Conservation (phyloP, 2,113 vertebrate species). For the Takifugu flavidus region DNA sequence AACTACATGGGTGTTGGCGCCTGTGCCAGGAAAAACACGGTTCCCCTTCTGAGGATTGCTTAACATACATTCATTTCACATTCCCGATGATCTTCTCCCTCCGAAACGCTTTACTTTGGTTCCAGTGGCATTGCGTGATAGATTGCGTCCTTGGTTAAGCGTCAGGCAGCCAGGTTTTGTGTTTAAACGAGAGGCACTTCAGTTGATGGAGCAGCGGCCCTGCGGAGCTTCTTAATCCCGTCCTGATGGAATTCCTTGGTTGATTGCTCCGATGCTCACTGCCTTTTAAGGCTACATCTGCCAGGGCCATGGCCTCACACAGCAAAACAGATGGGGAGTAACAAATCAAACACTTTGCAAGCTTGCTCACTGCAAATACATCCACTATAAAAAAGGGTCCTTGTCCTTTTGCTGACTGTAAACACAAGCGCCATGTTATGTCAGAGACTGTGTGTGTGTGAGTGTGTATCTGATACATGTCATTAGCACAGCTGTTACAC, state of each 20-base stretch:
- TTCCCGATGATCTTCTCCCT: constrained; percentile 4
- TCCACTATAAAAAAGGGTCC: constrained; percentile 42
- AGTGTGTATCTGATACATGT: background rate
- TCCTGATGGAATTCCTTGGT: constrained; percentile 71
- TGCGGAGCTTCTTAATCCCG: constrained; percentile 63
- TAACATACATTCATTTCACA: constrained; percentile 17
- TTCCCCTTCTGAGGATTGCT: constrained; percentile 17
- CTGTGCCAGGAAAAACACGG: constrained; percentile 53
- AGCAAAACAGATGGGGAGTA: constrained; percentile 64
- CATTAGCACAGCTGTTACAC: no score
- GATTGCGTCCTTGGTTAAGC: background rate
- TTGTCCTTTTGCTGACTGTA: constrained; percentile 47
- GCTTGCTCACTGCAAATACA: constrained; percentile 46
- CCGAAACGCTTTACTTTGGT: background rate
- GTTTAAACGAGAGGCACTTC: constrained; percentile 41
- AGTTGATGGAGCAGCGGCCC: constrained; percentile 28
- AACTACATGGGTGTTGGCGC: constrained; percentile 40
- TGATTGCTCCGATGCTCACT: constrained; percentile 72
- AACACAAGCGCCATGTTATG: constrained; percentile 51
- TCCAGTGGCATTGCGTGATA: background rate
- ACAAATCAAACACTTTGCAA: constrained; percentile 73
- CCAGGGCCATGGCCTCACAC: constrained; percentile 50
- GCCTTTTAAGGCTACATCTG: constrained; percentile 80
- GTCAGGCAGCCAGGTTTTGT: constrained; percentile 19
- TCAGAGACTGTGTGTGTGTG: constrained; percentile 19